phyloP scores from a whole-genome alignment of 1,140 invertebrate genomes.

The Drosophila malerkotliana region DNA sequence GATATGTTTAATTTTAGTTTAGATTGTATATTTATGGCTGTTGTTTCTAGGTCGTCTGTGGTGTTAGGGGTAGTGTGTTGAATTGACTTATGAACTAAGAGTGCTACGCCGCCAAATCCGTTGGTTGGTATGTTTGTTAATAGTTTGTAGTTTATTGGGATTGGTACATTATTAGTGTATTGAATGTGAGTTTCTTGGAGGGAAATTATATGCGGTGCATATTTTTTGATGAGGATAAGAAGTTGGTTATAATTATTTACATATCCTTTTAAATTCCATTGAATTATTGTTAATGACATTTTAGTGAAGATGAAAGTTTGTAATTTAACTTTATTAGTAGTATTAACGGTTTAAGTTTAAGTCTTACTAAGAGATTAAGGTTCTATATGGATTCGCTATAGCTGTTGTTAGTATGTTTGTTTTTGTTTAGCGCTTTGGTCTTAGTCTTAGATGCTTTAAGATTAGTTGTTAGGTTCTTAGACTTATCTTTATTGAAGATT shows the following conservation, averaged over 20 bases:
- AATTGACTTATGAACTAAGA: conserved; percentile 18
- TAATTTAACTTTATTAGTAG: no score
- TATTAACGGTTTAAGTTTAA: no score
- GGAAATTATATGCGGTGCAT: conserved; percentile 2
- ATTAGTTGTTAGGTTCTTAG: no score
- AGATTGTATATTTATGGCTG: conserved; percentile 6
- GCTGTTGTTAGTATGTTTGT: no score
- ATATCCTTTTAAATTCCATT: conserved; percentile 15
- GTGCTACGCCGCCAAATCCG: not conserved
- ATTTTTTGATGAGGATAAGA: not conserved
- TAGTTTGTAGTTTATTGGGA: no score
- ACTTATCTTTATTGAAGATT: no score
- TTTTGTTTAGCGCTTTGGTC: no score
- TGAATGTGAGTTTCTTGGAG: conserved; percentile 12
- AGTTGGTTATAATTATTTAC: conserved; percentile 12
- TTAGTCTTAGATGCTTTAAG: no score
- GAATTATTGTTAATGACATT: not conserved
- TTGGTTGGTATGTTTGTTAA: no score
- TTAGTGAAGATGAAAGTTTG: no score
- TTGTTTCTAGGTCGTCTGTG: conserved; percentile 2
- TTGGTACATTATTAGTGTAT: not conserved
- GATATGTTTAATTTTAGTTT: conserved; percentile 10
- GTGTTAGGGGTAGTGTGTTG: conserved; percentile 5
- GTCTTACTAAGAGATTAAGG: no score
- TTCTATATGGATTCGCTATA: no score